Evolutionary conservation across 2,797 vertebrate genomes (phyloP).

Genomic region (Enteromius unitaeniatus): DNA sequence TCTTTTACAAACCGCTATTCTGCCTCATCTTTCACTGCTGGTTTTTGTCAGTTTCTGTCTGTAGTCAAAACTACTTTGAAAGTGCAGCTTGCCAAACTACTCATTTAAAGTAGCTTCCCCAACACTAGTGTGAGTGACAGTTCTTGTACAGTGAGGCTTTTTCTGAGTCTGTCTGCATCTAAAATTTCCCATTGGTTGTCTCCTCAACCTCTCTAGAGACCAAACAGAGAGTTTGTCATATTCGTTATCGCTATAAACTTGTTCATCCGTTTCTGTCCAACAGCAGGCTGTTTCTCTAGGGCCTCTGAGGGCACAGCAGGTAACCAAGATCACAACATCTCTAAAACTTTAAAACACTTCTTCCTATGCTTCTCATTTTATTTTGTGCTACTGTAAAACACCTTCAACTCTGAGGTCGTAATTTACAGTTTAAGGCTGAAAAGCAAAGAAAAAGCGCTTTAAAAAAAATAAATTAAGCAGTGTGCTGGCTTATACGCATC

Average conservation of each 20-base stretch:
- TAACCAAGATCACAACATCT: slow-evolving; percentile 16
- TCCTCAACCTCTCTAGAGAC: neutral
- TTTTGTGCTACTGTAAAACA: neutral
- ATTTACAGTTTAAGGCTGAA: slow-evolving; percentile 37
- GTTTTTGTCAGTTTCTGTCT: neutral
- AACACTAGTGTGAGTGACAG: neutral
- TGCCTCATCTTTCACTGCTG: neutral
- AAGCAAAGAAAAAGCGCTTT: slow-evolving; percentile 13
- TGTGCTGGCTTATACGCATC: slow-evolving; percentile 18
- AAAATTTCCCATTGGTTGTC: neutral
- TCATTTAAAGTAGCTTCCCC: neutral
- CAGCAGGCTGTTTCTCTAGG: slow-evolving; percentile 14
- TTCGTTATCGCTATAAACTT: neutral
- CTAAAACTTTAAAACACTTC: slow-evolving; percentile 17
- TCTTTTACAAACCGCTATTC: neutral
- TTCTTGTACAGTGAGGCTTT: neutral
- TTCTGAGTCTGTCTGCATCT: neutral
- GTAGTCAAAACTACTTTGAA: slow-evolving; percentile 14
- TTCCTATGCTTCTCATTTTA: slow-evolving; percentile 17
- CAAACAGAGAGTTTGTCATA: slow-evolving; percentile 1
- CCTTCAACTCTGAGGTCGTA: slow-evolving; percentile 22
- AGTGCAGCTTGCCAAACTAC: neutral
- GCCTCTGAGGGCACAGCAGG: slow-evolving; percentile 13
- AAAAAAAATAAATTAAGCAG: slow-evolving; percentile 34
- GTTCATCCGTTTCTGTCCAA: slow-evolving; percentile 22